Evolutionary conservation across 92 coral and sea anemone species (phyloP).

Genomic region (Ricordea florida): DNA sequence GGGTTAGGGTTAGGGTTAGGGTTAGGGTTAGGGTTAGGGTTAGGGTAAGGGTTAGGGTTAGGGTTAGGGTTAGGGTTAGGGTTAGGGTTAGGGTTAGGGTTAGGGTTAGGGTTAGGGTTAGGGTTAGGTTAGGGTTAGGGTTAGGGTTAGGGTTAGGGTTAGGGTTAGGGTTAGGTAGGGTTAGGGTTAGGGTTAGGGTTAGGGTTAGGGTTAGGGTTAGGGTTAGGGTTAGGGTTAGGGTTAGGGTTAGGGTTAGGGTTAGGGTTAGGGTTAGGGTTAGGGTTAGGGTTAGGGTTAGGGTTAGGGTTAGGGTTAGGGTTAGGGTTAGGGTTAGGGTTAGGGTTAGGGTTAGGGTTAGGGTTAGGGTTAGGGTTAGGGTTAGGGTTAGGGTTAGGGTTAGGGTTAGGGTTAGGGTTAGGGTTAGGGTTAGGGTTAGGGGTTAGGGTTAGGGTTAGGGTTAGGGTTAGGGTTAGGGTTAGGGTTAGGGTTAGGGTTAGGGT

Average conservation of each 20-base stretch:
- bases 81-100: constrained; percentile 47
- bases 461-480: constrained; percentile 19
- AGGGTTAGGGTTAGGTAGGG: constrained; percentile 28
- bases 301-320: constrained; percentile 41
- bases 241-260: constrained; percentile 43
- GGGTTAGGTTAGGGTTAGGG: too few relatives aligned
- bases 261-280: constrained; percentile 49
- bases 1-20: constrained; percentile 44
- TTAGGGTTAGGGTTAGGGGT: constrained; percentile 9
- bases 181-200: constrained; percentile 27
- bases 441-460: constrained; percentile 8
- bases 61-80: constrained; percentile 34
- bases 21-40: constrained; percentile 39
- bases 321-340: constrained; percentile 32
- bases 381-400: constrained; percentile 50
- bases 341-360: constrained; percentile 23
- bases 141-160: constrained; percentile 33
- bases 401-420: constrained; percentile 15
- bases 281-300: constrained; percentile 50
- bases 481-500: constrained; percentile 35
- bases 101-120: constrained; percentile 47
- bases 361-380: constrained; percentile 40
- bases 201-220: constrained; percentile 45
- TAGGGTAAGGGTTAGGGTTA: constrained; percentile 28
- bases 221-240: constrained; percentile 24